A percentile compares a stretch with the other conserved stretches of the same genome.
phyloP scores from a whole-genome alignment of 2,113 vertebrate species.

The Propithecus coquereli region DNA sequence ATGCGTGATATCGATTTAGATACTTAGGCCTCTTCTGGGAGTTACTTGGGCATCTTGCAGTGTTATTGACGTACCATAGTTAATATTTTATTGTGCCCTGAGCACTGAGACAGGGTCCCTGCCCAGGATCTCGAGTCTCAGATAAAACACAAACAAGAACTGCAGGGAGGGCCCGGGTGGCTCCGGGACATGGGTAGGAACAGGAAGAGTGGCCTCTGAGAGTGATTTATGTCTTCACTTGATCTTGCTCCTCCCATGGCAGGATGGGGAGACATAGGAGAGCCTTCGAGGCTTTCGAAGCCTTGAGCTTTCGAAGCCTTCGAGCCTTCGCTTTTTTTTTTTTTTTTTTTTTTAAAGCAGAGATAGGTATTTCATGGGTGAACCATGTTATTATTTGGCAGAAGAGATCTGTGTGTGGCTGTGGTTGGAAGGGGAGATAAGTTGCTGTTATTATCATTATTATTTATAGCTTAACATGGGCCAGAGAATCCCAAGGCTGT shows the following conservation, averaged over 20 bases:
- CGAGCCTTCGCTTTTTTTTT: too few species aligned
- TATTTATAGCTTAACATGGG: not conserved
- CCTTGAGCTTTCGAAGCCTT: too few species aligned
- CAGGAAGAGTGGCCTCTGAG: not conserved
- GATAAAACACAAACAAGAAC: not conserved
- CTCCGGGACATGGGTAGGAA: not conserved
- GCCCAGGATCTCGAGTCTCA: not conserved
- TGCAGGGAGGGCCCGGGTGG: not conserved
- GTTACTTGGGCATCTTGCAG: not conserved
- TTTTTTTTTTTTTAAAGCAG: not conserved
- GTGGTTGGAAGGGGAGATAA: not conserved
- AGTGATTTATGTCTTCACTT: not conserved
- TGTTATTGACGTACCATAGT: not conserved
- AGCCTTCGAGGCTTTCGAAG: not conserved
- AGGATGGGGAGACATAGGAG: not conserved
- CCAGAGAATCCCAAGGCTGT: not conserved
- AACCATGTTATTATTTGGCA: not conserved
- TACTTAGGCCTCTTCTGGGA: not conserved
- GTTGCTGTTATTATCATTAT: not conserved
- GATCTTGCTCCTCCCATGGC: not conserved
- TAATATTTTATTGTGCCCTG: constrained; percentile 24
- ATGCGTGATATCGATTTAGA: not conserved
- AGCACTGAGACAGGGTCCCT: not conserved
- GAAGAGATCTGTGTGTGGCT: not conserved
- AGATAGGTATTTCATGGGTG: not conserved